Percentiles rank a stretch among this genome's conserved stretches.
These are phyloP conservation scores for Gasterosteus aculeatus DNA, from an alignment of 2,113 vertebrate species.

Conservation along the genomic window DNA sequence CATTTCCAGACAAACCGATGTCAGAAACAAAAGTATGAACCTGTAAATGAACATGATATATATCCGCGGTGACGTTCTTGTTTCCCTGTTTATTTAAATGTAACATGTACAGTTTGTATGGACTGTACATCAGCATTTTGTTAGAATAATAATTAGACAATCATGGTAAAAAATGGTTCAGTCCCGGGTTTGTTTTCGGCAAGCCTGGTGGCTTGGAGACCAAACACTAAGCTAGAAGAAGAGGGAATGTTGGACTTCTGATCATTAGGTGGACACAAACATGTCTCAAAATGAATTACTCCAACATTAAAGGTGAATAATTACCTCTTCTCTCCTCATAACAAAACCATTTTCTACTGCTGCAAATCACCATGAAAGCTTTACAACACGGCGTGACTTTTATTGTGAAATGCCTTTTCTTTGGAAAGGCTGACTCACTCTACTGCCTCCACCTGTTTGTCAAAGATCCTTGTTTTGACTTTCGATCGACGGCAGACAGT, in stretches of 20 bases:
- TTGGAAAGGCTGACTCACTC: not conserved
- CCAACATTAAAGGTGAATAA: no score
- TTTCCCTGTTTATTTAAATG: not conserved
- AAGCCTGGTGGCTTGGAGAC: not conserved
- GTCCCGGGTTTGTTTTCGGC: not conserved
- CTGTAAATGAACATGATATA: not conserved
- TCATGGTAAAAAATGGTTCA: not conserved
- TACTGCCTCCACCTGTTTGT: conserved; percentile 16
- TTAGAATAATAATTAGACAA: not conserved
- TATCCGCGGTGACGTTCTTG: not conserved
- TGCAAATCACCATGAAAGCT: not conserved
- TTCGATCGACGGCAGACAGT: not conserved
- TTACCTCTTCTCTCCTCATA: not conserved
- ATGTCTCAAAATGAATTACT: not conserved
- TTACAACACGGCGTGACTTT: no score
- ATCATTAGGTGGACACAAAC: not conserved
- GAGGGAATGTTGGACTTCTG: no score
- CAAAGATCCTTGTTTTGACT: not conserved
- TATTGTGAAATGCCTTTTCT: no score
- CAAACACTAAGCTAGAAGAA: no score
- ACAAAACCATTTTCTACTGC: not conserved
- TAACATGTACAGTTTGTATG: not conserved
- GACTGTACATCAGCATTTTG: not conserved
- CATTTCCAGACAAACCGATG: no score
- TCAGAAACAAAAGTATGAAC: not conserved